phyloP scores from a whole-genome alignment of 2,113 vertebrate species.

The Paradisaea rubra region DNA sequence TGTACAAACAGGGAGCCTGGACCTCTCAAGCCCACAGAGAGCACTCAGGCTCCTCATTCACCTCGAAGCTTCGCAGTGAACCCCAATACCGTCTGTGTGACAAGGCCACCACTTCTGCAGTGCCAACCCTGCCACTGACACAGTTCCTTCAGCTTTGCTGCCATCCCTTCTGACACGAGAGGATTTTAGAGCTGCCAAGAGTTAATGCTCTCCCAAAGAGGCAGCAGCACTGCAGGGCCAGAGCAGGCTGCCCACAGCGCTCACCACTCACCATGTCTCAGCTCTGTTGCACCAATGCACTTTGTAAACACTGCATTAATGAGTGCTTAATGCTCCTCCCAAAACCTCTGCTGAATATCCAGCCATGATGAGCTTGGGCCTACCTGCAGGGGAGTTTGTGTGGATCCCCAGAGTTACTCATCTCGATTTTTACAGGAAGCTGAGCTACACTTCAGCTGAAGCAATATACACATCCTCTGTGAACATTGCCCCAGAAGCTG shows the following conservation, averaged over 20 bases:
- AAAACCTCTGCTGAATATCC: background rate
- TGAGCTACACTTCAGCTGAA: background rate
- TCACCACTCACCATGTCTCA: background rate
- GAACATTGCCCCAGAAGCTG: background rate
- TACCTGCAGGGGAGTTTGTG: background rate
- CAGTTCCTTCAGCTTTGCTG: background rate
- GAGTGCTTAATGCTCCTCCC: background rate
- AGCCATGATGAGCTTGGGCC: background rate
- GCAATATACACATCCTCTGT: background rate
- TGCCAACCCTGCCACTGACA: background rate
- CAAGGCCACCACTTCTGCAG: background rate
- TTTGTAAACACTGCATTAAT: background rate
- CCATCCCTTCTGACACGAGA: background rate
- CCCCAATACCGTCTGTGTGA: background rate
- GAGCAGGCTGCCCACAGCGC: background rate
- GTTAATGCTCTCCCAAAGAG: background rate
- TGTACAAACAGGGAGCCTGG: background rate
- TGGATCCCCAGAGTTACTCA: background rate
- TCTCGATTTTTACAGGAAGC: background rate
- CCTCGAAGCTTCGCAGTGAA: background rate
- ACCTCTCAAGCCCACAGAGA: background rate
- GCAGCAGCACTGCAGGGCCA: background rate
- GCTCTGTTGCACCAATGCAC: background rate
- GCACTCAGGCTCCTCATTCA: background rate
- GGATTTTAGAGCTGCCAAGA: background rate